phyloP scores from a whole-genome alignment of 2,797 vertebrate species.

The Champsocephalus gunnari region DNA sequence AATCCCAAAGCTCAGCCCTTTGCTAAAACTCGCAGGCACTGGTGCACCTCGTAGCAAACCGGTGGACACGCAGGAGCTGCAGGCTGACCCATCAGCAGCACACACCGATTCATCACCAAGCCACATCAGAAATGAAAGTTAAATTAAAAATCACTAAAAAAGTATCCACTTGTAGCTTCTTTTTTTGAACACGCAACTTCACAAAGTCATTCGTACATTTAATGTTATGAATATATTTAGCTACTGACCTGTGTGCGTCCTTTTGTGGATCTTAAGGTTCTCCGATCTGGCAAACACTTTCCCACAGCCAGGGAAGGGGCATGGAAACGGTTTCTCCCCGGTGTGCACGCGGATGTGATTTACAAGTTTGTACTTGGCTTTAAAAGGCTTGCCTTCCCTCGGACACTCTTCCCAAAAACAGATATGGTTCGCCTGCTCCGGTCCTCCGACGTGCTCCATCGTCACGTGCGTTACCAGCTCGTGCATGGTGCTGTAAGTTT shows the following conservation, averaged over 20 bases:
- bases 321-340: constrained; percentile 98
- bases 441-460: constrained; percentile 97
- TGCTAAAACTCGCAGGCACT: constrained; percentile 43
- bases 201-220: constrained; percentile 23
- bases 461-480: constrained; percentile 97
- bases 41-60: constrained; percentile 61
- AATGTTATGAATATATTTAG: constrained; percentile 6
- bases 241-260: constrained; percentile 98
- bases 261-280: constrained; percentile 99
- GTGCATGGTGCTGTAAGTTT: constrained; percentile 98
- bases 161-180: background rate
- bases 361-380: constrained; percentile 99
- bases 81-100: constrained; percentile 21
- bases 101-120: constrained; percentile 24
- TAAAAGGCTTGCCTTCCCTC: constrained; percentile 97
- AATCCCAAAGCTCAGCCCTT: constrained; percentile 55
- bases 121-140: background rate
- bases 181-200: background rate
- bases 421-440: constrained; percentile 94
- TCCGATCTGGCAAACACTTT: constrained; percentile 99
- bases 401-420: constrained; percentile 99
- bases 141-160: background rate
- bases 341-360: constrained; percentile 99
- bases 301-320: constrained; percentile 98
- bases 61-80: constrained; percentile 52